These are phyloP conservation scores for Caenorhabditis tropicalis DNA, from an alignment of 1,140 invertebrate genomes.

Conservation along the genomic window DNA sequence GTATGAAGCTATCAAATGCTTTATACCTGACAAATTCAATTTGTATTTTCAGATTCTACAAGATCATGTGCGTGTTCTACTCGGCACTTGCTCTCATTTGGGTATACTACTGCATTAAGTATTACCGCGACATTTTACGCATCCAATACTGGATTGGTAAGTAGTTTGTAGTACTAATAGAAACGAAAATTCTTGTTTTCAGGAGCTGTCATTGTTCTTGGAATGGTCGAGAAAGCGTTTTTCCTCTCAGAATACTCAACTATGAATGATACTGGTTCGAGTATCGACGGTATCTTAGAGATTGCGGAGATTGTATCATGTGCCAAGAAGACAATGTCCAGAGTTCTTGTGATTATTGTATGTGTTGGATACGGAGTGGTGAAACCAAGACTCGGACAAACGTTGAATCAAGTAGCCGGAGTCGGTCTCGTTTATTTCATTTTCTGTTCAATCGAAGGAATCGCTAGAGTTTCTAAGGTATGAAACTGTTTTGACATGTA, in stretches of 20 bases:
- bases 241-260: constrained; percentile 88
- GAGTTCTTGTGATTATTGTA: constrained; percentile 91
- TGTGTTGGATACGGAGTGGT: constrained; percentile 92
- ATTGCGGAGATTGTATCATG: constrained; percentile 86
- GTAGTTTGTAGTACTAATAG: not conserved
- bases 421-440: constrained; percentile 84
- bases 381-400: constrained; percentile 87
- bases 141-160: constrained; percentile 89
- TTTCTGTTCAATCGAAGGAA: constrained; percentile 83
- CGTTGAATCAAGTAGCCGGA: constrained; percentile 84
- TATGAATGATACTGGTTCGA: constrained; percentile 80
- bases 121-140: constrained; percentile 86
- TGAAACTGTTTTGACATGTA: constrained; percentile 13
- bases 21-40: not conserved
- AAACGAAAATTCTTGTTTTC: constrained; percentile 35
- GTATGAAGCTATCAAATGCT: not conserved
- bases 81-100: constrained; percentile 83
- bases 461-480: constrained; percentile 79
- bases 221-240: constrained; percentile 79
- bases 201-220: constrained; percentile 65
- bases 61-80: constrained; percentile 87
- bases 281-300: constrained; percentile 73
- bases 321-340: constrained; percentile 85
- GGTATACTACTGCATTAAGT: constrained; percentile 80
- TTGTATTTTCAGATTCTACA: constrained; percentile 79